Evolutionary conservation across 37 sponge, comb jelly and placozoan species (phyloP), one percentile per base, ranked within the genome.

Genomic region (Theonella swinhoei): DNA sequence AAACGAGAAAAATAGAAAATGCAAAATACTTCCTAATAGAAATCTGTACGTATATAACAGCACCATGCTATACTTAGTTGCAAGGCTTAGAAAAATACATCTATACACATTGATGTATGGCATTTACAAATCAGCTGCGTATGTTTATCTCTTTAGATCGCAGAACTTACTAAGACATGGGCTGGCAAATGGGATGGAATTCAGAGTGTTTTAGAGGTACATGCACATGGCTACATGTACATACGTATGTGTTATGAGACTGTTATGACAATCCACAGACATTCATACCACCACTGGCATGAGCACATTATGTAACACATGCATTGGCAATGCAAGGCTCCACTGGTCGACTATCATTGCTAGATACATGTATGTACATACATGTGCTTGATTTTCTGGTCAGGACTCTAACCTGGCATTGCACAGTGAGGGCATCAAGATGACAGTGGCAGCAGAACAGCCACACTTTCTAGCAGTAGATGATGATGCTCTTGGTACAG

Each of bases 161-260:
- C 78, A 30, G 83, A 85, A 64, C 80, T 96, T 71, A 90, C 93
- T 25, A 88, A 81, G 76, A 69, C 79, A 0, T 96, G 96, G 96
- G 91, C 96, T 39, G 92, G 83, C 34, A 93, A 89, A 32, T 96
- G 96, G 96, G 42, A 86, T 11, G 94, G 84, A 61, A 87, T 85
- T 23, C 90, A 92, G 33, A 78, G 42, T 47, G 80, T 92, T 64
- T 84, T 92, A 25, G 93, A 95, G 88, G 96, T 95, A 34, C 26
- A 58, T 32, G 24, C 5, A 2, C 43, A 34, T 35, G 1, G 17
- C 4, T 36, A 59, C 24, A 4, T 36, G 9, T 54, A 54, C 36
- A 33, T 3, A 4, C 19, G 35, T 1, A 24, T 23, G 29, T 5
- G 1, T 32, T 28, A 79, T 3, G 24, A 42, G 68, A 25, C n/a